Base-by-base conservation (phyloP, 2,113 vertebrate genomes). In the Nansenia antarctica region DNA sequence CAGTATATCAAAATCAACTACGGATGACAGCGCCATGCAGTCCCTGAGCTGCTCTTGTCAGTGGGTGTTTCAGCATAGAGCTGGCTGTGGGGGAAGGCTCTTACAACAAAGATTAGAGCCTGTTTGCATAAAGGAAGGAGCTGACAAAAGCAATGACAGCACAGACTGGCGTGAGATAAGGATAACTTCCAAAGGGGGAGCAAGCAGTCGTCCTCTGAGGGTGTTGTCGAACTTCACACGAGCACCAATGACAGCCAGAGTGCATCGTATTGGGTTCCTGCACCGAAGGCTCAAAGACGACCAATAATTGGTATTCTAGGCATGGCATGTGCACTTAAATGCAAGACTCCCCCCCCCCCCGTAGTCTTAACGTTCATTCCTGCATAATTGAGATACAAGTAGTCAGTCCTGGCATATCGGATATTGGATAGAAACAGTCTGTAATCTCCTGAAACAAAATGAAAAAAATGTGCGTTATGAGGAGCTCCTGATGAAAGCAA, bases 51-150 rank as follows among this genome's bases (percentile, higher is more conserved):
- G 79, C 79, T 67, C 77, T 77, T 85, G 85, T 87, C 81, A 79
- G 67, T 74, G 65, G 73, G 74, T 84, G 81, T 82, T 86, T 81
- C 73, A 49, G 64, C 31, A 39, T 64, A 67, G 69, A 18, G 31
- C 24, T 9, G 72, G 74, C 66, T 74, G 15, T 30, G n/a, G 35
- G 65, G 61, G 70, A 59, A 77, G 74, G 77, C 74, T 80, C 60
- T 82, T 72, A 68, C 81, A 54, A 67, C 29, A 70, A 81, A 88
- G 84, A 89, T 87, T 87, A 91, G 73, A 89, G 85, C 34, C 74
- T 53, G 74, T 84, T 87, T 87, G 77, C 84, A 91, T 81, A 78
- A 87, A 84, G 82, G 78, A 47, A 69, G 78, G 76, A 70, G 72
- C 80, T 85, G 86, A 87, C 84, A 88, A 79, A 82, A 83, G 74